Evolutionary conservation across 2,113 vertebrate genomes (phyloP).

Genomic region (Gobius niger): DNA sequence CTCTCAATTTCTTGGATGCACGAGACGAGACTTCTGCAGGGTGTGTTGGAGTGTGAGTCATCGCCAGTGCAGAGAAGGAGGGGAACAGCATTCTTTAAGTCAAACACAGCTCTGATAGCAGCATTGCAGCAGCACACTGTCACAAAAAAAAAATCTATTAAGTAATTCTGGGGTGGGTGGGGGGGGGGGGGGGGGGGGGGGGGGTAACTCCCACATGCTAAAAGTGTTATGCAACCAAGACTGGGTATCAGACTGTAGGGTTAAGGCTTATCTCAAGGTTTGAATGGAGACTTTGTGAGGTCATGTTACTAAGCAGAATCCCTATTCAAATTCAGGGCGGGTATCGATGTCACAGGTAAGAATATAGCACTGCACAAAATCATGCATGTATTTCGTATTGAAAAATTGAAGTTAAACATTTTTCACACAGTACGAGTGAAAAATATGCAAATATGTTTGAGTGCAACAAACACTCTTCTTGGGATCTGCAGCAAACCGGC

Average conservation of each 20-base stretch:
- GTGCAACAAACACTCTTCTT: not conserved
- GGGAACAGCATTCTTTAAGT: constrained; percentile 66
- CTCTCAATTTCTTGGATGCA: constrained; percentile 47
- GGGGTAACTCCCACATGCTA: not conserved
- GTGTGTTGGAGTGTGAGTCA: constrained; percentile 77
- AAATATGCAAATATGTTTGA: not conserved
- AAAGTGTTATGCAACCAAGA: constrained; percentile 40
- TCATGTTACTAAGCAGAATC: constrained; percentile 45
- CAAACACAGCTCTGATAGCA: constrained; percentile 54
- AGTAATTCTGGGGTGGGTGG: not conserved
- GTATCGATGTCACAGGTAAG: not conserved
- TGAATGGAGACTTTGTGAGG: constrained; percentile 42
- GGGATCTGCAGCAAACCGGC: not conserved
- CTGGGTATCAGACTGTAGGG: constrained; percentile 14
- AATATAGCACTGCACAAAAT: not conserved
- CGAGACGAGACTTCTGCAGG: constrained; percentile 71
- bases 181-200: not conserved
- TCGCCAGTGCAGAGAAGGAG: constrained; percentile 67
- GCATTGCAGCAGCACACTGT: constrained; percentile 64
- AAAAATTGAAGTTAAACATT: too few species aligned
- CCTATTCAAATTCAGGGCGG: not conserved
- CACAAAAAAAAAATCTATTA: constrained; percentile 15
- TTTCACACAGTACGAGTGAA: too few species aligned
- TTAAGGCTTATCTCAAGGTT: constrained; percentile 16
- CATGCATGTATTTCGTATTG: too few species aligned